phyloP scores from a whole-genome alignment of 1,140 invertebrate species.

The Megalonaias nervosa region DNA sequence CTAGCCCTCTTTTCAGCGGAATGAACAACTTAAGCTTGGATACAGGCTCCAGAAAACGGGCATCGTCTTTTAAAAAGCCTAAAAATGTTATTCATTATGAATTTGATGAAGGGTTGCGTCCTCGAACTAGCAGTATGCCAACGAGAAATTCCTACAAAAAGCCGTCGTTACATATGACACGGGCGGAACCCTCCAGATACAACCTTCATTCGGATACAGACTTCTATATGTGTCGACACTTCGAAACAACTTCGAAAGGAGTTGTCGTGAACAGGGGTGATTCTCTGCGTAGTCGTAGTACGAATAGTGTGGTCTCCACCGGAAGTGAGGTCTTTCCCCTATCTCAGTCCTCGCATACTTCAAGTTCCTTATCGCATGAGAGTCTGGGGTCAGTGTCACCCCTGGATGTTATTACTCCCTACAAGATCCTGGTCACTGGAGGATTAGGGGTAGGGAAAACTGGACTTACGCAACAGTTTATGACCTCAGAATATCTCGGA shows the following conservation, averaged over 20 bases:
- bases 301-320: constrained; percentile 80
- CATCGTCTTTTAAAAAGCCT: constrained; percentile 53
- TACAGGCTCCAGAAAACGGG: constrained; percentile 40
- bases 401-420: constrained; percentile 56
- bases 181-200: constrained; percentile 8
- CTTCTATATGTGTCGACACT: constrained; percentile 88
- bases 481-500: constrained; percentile 95
- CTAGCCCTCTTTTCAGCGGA: constrained; percentile 4
- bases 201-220: constrained; percentile 73
- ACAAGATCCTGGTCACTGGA: constrained; percentile 87
- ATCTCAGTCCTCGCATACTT: constrained; percentile 4
- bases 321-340: constrained; percentile 1
- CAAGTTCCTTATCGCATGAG: constrained; percentile 22
- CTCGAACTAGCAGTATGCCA: constrained; percentile 55
- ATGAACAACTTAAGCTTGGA: constrained; percentile 31
- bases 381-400: constrained; percentile 8
- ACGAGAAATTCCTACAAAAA: constrained; percentile 45
- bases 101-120: constrained; percentile 47
- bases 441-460: constrained; percentile 91
- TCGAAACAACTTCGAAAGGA: constrained; percentile 90
- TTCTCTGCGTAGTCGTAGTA: constrained; percentile 79
- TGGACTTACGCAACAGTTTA: constrained; percentile 90
- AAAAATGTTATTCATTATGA: constrained; percentile 31
- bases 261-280: constrained; percentile 90
- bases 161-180: constrained; percentile 40